phyloP scores from a whole-genome alignment of 1,140 invertebrate genomes.

The silkworm (Bombyx mori) region DNA sequence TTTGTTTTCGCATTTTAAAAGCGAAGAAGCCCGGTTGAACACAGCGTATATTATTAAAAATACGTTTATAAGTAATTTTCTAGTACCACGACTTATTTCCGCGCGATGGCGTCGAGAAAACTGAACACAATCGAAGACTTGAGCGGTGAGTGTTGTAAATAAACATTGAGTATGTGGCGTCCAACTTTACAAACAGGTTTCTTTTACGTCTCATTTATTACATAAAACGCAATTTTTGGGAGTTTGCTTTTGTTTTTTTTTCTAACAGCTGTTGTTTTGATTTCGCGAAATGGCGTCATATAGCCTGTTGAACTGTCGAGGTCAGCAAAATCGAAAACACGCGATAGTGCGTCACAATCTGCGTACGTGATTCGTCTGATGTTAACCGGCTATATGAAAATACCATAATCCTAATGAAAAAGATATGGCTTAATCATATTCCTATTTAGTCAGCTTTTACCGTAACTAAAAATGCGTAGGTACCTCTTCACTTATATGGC shows the following conservation, averaged over 20 bases:
- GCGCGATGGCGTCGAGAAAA: slow-evolving; percentile 53
- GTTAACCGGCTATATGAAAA: slow-evolving; percentile 15
- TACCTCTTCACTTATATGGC: too few species aligned
- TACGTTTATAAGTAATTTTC: too few species aligned
- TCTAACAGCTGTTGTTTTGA: too few species aligned
- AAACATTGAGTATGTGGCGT: slow-evolving; percentile 36
- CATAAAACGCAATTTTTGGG: too few species aligned
- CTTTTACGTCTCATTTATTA: too few species aligned
- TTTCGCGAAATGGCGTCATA: neutral
- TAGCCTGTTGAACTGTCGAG: slow-evolving; percentile 12
- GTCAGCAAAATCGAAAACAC: slow-evolving; percentile 18
- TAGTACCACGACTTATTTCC: neutral
- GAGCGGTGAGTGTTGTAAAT: slow-evolving; percentile 55
- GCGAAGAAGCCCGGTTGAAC: neutral
- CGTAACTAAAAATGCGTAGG: too few species aligned
- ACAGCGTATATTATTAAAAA: too few species aligned
- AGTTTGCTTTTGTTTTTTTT: too few species aligned
- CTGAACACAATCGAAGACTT: slow-evolving; percentile 62
- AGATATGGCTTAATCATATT: too few species aligned
- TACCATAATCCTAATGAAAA: neutral
- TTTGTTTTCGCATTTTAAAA: too few species aligned
- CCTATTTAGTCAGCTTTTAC: too few species aligned
- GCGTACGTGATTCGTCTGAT: slow-evolving; percentile 19
- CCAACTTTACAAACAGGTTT: too few species aligned
- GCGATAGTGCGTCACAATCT: slow-evolving; percentile 19